Evolutionary conservation across 1,140 invertebrate genomes (phyloP), one percentile per base, ranked within the genome.

Genomic region (Neodiprion virginianus): DNA sequence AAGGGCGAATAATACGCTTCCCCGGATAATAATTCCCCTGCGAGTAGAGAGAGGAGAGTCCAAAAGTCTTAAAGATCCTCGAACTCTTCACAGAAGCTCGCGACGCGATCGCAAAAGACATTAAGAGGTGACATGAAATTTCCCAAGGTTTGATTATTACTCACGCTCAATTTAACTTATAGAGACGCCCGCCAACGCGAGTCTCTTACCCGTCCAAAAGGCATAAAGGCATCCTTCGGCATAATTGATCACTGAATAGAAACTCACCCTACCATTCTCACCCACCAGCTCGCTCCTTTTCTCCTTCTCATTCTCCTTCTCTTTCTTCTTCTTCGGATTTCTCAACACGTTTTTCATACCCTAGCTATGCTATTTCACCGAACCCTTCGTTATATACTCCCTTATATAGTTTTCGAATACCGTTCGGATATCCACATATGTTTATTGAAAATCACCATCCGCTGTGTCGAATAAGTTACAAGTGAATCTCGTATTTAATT

Each of bases 81-180:
- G 28, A 40, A 40, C 28, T 40, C 28, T 40, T 40, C 8, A 17
- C 3, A 61, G 53, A 17, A 61, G 11, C 53, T 8, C 3, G 7
- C 53, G 11, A 61, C 11, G n/a, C 53, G 5, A 61, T 61, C 28
- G 53, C 53, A 61, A 61, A 61, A 78, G 78, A 78, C 74, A 79
- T 78, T 82, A 80, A 79, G 77, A 73, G 47, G 70, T 70, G 53
- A 77, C 74, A 72, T 10, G 72, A 71, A 77, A 70, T 75, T 61
- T 71, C 70, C n/a, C 71, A 78, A 61, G 74, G 76, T 83, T 79
- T 74, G 67, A 81, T 82, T 80, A 83, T 83, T 83, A 84, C 75
- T 81, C 77, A 82, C 82, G 72, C 81, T 83, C 82, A 79, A 84
- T 84, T 84, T 76, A 83, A 81, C 79, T 82, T 79, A 81, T 77